These are phyloP conservation scores for Silurus meridionalis DNA, from an alignment of 2,113 vertebrate genomes.

Conservation along the genomic window DNA sequence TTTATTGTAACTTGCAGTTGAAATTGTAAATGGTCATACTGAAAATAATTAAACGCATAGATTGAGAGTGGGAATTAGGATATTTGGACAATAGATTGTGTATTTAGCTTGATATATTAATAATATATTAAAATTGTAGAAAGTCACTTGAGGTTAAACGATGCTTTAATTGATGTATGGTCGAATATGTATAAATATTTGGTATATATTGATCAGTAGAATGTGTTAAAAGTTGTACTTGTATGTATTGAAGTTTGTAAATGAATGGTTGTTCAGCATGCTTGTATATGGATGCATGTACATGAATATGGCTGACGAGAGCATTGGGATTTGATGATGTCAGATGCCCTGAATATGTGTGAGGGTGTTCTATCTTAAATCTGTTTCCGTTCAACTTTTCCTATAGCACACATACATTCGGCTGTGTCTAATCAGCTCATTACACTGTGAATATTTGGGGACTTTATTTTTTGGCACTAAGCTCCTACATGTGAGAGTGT, in stretches of 20 bases:
- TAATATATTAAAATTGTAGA: background rate
- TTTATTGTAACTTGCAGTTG: background rate
- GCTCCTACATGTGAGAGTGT: background rate
- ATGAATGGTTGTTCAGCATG: background rate
- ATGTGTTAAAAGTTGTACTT: background rate
- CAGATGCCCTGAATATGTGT: background rate
- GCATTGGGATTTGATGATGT: background rate
- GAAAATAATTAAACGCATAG: background rate
- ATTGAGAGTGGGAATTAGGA: background rate
- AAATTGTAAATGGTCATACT: background rate
- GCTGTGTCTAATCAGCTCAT: background rate
- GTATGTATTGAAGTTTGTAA: background rate
- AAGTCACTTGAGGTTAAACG: background rate
- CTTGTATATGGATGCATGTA: background rate
- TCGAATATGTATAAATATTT: background rate
- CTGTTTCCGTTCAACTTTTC: background rate
- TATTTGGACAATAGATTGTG: background rate
- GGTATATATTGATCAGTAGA: background rate
- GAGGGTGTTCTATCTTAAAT: background rate
- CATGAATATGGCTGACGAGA: background rate
- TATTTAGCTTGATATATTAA: background rate
- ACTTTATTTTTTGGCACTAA: background rate
- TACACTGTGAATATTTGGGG: background rate
- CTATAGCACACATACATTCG: background rate
- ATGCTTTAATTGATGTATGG: background rate